These are phyloP conservation scores for Idaea aversata DNA, from an alignment of 2,888 invertebrate genomes.

Conservation along the genomic window DNA sequence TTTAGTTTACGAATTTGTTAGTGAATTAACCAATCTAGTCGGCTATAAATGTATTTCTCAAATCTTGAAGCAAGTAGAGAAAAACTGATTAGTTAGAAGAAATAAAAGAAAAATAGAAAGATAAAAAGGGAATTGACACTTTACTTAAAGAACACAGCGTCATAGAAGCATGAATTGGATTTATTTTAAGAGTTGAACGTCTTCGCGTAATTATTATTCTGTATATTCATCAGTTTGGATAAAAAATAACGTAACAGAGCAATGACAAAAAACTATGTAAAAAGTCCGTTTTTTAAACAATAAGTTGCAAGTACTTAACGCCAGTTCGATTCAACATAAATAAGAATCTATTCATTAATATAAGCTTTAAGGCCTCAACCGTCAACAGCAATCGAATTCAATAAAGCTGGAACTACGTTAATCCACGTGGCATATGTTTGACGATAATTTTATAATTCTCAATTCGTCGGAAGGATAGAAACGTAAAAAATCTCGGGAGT, in stretches of 20 bases:
- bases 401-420: background rate
- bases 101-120: too few species aligned
- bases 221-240: background rate
- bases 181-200: too few species aligned
- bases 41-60: too few species aligned
- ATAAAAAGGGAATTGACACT: too few species aligned
- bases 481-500: too few species aligned
- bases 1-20: too few species aligned
- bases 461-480: too few species aligned
- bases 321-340: background rate
- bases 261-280: background rate
- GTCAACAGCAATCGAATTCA: constrained; percentile 1
- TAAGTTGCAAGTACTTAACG: background rate
- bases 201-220: background rate
- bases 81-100: too few species aligned
- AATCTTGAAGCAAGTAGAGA: too few species aligned
- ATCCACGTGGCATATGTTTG: background rate
- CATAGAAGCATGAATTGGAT: too few species aligned
- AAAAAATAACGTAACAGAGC: background rate
- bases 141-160: too few species aligned
- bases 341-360: background rate
- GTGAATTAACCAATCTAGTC: too few species aligned
- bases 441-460: background rate
- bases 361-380: background rate
- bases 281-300: background rate